A percentile compares a stretch with the other conserved stretches of the same genome.
These are phyloP conservation scores for Coenobita brevimanus DNA, from an alignment of 1,140 invertebrate genomes.

Conservation along the genomic window DNA sequence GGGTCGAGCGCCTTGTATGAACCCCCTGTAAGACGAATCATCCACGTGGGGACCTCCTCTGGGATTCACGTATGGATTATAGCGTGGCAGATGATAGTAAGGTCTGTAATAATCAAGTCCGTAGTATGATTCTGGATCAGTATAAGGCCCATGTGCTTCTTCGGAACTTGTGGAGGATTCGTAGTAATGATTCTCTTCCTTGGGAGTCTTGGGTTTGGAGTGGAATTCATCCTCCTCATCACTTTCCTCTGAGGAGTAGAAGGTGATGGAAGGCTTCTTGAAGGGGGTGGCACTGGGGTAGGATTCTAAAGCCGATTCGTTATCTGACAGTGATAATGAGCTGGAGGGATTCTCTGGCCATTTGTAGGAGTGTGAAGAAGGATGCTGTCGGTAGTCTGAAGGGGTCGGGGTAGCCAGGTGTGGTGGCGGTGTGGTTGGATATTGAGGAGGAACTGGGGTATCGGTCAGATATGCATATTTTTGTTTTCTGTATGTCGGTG, in stretches of 20 bases:
- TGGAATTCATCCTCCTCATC: neutral
- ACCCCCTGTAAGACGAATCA: neutral
- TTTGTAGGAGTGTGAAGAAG: too few species aligned
- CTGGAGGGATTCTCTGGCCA: too few species aligned
- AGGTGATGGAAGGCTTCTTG: conserved; percentile 48
- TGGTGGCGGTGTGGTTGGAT: too few species aligned
- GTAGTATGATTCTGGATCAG: neutral
- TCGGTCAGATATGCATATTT: too few species aligned
- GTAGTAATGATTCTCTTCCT: neutral
- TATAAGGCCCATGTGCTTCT: neutral
- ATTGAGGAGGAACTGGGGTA: too few species aligned
- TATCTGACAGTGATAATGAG: neutral
- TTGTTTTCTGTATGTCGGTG: too few species aligned
- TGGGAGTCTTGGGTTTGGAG: neutral
- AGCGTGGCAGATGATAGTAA: neutral
- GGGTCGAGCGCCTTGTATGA: neutral
- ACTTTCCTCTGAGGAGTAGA: conserved; percentile 39
- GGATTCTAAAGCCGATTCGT: neutral
- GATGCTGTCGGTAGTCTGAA: neutral
- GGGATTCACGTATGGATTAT: neutral
- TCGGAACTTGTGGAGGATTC: neutral
- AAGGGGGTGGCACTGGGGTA: neutral
- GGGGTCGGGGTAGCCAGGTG: neutral
- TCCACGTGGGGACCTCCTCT: conserved; percentile 21
- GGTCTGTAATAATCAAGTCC: neutral